Evolutionary conservation across 2,888 invertebrate genomes (phyloP), one percentile per base, ranked within the genome.

Genomic region (Serripes groenlandicus): DNA sequence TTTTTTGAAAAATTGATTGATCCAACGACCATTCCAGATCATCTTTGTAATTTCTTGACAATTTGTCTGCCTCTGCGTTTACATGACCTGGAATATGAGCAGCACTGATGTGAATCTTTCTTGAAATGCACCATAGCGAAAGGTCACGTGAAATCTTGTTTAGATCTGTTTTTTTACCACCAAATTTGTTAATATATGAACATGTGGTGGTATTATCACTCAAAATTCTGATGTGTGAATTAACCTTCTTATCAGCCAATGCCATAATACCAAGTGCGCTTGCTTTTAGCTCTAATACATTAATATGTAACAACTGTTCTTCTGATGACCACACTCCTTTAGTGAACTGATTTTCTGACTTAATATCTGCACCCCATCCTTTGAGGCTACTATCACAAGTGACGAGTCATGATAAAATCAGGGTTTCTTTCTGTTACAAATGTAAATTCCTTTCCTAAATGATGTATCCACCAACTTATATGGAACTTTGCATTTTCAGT

Each of bases 1-100:
- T 69, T 54, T 28, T 21, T 0, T 54, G 0, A 62, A 82, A 79
- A 64, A 78, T 52, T 9, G 58, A 32, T 28, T n/a, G 7, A n/a
- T 58, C 26, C 21, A 86, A 21, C 21, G 78, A 21, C 86, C 86
- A 83, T 60, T 83, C 86, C 7, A 81, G 60, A 54, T 83, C 86
- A 64, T 78, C 74, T 73, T 81, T 83, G 5, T 75, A 34, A 23
- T 49, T 70, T 15, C 83, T 34, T 4, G 83, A 86, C 21, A 78
- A 32, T 23, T 56, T 42, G 52, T 83, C 86, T 21, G 83, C 86
- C 32, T 78, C 69, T 9, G 23, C 11, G 54, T 83, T 86, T 0
- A 58, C 1, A n/a, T 34, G 62, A 15, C 78, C 86, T 1, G 78
- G 76, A 9, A 86, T n/a, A 78, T 79, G 79, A 11, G 73, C 69